Evolutionary conservation across 2,888 invertebrate species (phyloP).

Genomic region (Sphecodes monilicornis): DNA sequence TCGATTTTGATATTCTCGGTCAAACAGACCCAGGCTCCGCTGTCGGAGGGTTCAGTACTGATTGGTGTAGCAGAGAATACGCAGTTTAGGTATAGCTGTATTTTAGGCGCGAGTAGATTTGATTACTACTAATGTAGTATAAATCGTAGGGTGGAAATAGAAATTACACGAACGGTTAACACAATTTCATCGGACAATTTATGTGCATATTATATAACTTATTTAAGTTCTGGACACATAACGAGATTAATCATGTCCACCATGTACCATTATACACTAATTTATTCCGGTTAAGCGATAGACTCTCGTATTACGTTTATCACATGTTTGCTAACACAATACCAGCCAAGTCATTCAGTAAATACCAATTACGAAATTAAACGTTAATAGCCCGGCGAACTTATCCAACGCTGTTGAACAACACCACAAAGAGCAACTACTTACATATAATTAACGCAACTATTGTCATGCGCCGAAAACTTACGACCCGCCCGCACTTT

Average conservation of each 20-base stretch:
- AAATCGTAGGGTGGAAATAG: no score
- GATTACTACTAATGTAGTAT: no score
- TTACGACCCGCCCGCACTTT: slow-evolving; percentile 33
- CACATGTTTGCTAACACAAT: background rate
- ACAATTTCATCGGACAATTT: no score
- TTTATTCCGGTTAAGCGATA: background rate
- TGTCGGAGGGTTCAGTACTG: no score
- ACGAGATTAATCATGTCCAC: background rate
- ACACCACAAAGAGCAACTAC: background rate
- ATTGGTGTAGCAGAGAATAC: background rate
- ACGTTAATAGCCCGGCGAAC: background rate
- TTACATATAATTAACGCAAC: slow-evolving; percentile 30
- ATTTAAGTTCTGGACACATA: background rate
- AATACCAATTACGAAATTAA: background rate
- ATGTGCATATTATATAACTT: no score
- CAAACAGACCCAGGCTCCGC: no score
- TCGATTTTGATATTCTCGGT: no score
- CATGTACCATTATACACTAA: background rate
- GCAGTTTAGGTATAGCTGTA: background rate
- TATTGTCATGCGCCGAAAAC: slow-evolving; percentile 18
- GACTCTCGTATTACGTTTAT: background rate
- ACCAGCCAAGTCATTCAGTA: background rate
- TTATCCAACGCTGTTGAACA: background rate
- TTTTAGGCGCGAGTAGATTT: no score
- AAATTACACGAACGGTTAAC: no score